Conservation (phyloP, 2,888 invertebrate genomes). For the Hartigia nigra region DNA sequence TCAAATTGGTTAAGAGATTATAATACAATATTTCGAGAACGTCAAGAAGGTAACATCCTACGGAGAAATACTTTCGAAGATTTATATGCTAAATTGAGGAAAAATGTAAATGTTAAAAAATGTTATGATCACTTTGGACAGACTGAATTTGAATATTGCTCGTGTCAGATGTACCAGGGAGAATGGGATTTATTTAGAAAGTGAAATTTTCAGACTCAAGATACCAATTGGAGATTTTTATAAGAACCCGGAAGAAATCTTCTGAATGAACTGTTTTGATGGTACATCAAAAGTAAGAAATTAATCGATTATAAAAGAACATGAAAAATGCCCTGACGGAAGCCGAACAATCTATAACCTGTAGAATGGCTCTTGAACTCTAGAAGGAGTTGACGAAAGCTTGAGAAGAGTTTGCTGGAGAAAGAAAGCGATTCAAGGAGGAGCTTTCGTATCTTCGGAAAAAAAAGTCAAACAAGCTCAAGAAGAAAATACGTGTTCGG, state of each 20-base stretch:
- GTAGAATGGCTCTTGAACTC: constrained; percentile 23
- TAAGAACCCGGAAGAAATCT: constrained; percentile 14
- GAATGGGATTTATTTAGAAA: constrained; percentile 20
- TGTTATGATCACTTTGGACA: background rate
- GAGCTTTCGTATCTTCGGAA: constrained; percentile 34
- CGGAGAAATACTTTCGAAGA: background rate
- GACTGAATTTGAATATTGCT: background rate
- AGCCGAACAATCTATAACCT: constrained; percentile 26
- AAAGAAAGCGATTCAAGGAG: constrained; percentile 12
- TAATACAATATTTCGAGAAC: background rate
- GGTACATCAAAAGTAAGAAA: constrained; percentile 33
- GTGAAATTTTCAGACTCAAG: constrained; percentile 36
- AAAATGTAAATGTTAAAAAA: background rate
- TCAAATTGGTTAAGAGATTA: too few relatives aligned
- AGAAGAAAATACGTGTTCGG: constrained; percentile 15
- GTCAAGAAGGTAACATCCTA: background rate
- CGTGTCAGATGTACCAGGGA: background rate
- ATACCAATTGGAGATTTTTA: constrained; percentile 25
- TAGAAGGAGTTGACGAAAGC: constrained; percentile 21
- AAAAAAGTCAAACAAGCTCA: constrained; percentile 27
- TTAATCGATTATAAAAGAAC: constrained; percentile 28
- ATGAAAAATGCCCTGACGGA: constrained; percentile 26
- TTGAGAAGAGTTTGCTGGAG: constrained; percentile 21
- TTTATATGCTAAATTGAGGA: background rate
- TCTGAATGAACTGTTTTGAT: constrained; percentile 29